phyloP scores from a whole-genome alignment of 2,113 vertebrate genomes.

The Pachyramphus minor region DNA sequence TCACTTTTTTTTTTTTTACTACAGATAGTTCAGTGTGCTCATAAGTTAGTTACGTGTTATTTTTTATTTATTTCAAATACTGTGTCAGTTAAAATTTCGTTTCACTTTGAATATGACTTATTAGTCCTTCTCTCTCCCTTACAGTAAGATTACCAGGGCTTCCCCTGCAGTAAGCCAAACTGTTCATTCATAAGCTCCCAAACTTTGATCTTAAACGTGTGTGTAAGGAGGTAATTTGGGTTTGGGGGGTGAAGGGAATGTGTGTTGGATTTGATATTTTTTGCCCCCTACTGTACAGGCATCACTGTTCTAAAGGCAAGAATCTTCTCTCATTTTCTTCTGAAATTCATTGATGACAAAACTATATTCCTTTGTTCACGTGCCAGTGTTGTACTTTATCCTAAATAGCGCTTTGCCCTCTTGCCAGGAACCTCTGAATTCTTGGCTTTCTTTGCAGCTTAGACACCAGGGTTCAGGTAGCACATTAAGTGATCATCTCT shows the following conservation, averaged over 20 bases:
- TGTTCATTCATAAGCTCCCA: not conserved
- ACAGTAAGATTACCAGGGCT: not conserved
- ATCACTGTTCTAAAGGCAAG: not conserved
- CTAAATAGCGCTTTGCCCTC: not conserved
- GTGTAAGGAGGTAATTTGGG: not conserved
- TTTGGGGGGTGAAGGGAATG: accelerated
- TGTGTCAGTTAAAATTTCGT: not conserved
- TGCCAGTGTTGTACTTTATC: not conserved
- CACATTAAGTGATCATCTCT: not conserved
- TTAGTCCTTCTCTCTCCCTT: not conserved
- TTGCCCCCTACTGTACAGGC: not conserved
- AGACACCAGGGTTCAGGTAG: not conserved
- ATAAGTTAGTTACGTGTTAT: not conserved
- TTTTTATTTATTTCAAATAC: not conserved
- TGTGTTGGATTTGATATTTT: not conserved
- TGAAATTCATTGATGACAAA: not conserved
- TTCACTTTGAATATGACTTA: not conserved
- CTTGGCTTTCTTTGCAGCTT: not conserved
- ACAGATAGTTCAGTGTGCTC: not conserved
- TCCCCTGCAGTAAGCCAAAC: not conserved
- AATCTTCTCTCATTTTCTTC: not conserved
- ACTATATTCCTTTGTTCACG: not conserved
- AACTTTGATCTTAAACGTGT: not conserved
- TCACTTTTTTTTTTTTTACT: not conserved
- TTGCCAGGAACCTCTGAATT: not conserved